phyloP scores from a whole-genome alignment of 2,113 vertebrate species.

The Macroglossus sobrinus region DNA sequence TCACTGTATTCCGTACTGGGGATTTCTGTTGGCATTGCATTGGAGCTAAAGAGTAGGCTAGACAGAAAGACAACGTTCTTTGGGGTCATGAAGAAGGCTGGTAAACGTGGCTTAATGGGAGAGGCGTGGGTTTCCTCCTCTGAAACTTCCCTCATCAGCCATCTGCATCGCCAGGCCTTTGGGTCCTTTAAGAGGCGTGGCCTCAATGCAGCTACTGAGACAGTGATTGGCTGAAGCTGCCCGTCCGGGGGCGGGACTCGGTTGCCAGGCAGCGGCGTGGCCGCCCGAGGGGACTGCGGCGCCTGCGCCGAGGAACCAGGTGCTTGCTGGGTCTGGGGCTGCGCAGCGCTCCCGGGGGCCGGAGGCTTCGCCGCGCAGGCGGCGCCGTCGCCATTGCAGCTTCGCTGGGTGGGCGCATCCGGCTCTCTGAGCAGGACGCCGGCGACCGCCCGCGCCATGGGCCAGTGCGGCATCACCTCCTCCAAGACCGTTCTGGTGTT shows the following conservation, averaged over 20 bases:
- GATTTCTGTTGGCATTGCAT: neutral
- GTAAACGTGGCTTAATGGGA: neutral
- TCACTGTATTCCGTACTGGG: neutral
- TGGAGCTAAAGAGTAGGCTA: neutral
- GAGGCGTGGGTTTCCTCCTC: neutral
- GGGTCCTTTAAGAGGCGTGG: conserved; percentile 57
- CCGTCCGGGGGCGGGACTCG: neutral
- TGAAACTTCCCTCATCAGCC: neutral
- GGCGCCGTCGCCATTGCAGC: conserved; percentile 39
- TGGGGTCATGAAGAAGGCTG: neutral
- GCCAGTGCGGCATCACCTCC: conserved; percentile 96
- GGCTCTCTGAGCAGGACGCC: conserved; percentile 41
- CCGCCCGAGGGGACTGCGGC: neutral
- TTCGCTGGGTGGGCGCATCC: conserved; percentile 33
- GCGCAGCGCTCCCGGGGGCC: neutral
- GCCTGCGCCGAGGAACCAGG: conserved; percentile 42
- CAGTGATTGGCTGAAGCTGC: conserved; percentile 30
- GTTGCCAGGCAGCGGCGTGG: conserved; percentile 49
- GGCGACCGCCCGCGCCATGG: conserved; percentile 75
- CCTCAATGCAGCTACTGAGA: neutral
- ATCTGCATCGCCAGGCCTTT: neutral
- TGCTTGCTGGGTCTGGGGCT: neutral
- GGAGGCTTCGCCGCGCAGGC: neutral
- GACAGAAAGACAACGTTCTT: neutral
- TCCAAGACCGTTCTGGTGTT: conserved; percentile 98